Evolutionary conservation across 2,113 vertebrate genomes (phyloP), one percentile per base, ranked within the genome.

Genomic region (Pygoscelis antarcticus): DNA sequence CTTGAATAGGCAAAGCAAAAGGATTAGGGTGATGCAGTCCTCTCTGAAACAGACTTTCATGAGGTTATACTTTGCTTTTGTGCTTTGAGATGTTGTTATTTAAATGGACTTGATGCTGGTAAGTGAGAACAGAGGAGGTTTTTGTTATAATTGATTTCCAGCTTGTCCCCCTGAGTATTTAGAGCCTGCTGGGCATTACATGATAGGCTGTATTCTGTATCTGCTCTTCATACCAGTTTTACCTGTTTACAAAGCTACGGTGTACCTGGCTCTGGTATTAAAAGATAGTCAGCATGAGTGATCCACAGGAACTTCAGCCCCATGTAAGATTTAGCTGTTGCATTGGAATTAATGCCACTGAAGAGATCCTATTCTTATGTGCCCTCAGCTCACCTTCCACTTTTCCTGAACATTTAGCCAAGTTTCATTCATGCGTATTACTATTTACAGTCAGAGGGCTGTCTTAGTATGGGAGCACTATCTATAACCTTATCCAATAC

Each of bases 1-100:
- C 80, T 93, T 93, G 88, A 95, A 92, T 57, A 96, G 17, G 72
- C 22, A 91, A 78, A 87, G 71, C 40, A 69, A 92, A 81, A 92
- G 46, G 52, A 70, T 62, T 58, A 58, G 26, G 47, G 57, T 94
- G 83, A 86, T 84, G 66, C 36, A 87, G 46, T 79, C 10, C 5
- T 76, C 0, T 2, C 54, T 77, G 70, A 94, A 87, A 90, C 25
- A 91, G 54, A 55, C 16, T 92, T 97, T 96, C 69, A 76, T 18
- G 36, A 86, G 47, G 14, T 21, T 92, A 91, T 74, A 12, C 75
- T 93, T 96, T 87, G 42, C 55, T 86, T 85, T 79, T 81, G 64
- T 94, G 62, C 46, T 89, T 89, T 83, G n/a, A 75, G 66, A 44
- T 89, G 42, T 51, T 94, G 42, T 78, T 90, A 86, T 93, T 95